These are phyloP conservation scores for Sardina pilchardus DNA, from an alignment of 2,113 vertebrate genomes.

Conservation along the genomic window DNA sequence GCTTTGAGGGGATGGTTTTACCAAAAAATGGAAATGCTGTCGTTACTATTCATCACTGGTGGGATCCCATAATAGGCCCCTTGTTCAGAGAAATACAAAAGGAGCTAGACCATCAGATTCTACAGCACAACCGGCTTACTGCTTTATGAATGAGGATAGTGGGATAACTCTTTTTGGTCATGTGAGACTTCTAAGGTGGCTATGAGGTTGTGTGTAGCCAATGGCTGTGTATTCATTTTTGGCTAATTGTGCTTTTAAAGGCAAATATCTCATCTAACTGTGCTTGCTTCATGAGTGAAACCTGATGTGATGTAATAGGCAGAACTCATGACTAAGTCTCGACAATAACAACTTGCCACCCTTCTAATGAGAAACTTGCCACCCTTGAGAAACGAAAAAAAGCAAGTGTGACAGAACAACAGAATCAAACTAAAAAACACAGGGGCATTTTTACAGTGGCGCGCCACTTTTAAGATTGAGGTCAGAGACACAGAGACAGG, in stretches of 20 bases:
- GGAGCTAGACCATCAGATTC: neutral
- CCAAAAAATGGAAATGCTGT: neutral
- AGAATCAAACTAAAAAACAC: neutral
- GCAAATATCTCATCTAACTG: too few species aligned
- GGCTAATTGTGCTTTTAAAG: neutral
- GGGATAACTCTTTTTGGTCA: neutral
- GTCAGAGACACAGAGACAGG: constrained; percentile 30
- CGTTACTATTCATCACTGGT: neutral
- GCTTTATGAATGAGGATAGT: neutral
- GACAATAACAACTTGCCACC: neutral
- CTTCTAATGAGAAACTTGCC: neutral
- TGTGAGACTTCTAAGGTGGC: neutral
- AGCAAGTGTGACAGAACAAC: neutral
- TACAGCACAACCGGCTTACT: neutral
- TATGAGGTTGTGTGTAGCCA: neutral
- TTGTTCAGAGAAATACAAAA: neutral
- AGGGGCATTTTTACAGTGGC: too few species aligned
- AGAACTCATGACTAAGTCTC: neutral
- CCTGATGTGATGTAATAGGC: neutral
- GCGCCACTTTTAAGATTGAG: neutral
- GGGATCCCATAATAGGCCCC: neutral
- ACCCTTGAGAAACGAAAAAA: neutral
- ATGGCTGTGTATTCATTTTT: neutral
- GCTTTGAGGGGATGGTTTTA: neutral
- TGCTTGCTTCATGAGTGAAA: too few species aligned